These are phyloP conservation scores for Astur gentilis DNA, from an alignment of 2,113 vertebrate genomes.

Conservation along the genomic window DNA sequence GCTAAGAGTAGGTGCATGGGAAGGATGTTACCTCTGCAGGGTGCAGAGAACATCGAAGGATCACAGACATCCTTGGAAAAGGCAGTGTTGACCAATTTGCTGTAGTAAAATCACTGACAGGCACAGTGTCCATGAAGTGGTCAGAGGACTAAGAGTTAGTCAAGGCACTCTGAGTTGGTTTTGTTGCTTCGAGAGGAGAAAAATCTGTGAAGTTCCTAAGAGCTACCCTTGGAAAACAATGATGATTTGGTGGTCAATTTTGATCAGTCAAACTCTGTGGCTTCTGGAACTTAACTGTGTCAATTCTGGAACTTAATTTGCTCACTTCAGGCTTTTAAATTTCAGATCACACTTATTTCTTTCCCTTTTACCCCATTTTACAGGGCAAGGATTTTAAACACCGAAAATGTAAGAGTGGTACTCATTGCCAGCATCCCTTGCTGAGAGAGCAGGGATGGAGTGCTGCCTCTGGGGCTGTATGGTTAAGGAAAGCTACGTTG, in stretches of 20 bases:
- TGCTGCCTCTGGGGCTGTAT: neutral
- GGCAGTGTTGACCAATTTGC: neutral
- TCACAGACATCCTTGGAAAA: neutral
- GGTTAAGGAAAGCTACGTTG: neutral
- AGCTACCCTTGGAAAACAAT: neutral
- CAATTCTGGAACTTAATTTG: neutral
- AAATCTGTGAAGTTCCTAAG: neutral
- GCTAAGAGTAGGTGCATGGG: neutral
- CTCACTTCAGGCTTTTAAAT: neutral
- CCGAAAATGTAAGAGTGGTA: neutral
- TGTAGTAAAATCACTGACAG: neutral
- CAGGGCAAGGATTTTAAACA: neutral
- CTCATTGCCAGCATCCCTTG: neutral
- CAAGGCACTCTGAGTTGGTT: neutral
- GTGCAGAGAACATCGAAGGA: neutral
- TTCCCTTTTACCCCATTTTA: neutral
- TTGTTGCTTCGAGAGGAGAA: neutral
- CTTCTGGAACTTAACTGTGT: neutral
- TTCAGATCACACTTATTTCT: neutral
- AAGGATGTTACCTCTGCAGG: neutral
- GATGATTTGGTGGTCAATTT: neutral
- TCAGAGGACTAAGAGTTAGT: neutral
- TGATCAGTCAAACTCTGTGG: neutral
- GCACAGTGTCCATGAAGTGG: neutral
- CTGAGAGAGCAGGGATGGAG: neutral